Evolutionary conservation across 2,797 vertebrate genomes (phyloP).

Genomic region (Okamejei kenojei): DNA sequence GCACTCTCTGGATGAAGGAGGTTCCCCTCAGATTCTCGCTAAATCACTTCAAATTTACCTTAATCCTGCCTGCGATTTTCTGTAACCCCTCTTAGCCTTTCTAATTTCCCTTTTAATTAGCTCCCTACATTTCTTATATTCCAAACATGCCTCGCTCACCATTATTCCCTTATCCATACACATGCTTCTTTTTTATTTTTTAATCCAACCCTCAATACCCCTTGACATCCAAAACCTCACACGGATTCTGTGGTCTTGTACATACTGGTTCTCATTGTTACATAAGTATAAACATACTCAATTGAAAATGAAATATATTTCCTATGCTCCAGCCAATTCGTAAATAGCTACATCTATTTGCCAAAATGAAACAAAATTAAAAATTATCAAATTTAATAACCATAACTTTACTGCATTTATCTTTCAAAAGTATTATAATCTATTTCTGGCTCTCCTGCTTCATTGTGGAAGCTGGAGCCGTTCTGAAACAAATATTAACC

Average conservation of each 20-base stretch:
- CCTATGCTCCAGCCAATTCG: background rate
- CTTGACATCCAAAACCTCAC: background rate
- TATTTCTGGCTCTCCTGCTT: background rate
- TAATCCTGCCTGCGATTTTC: no score
- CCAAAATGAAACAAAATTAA: background rate
- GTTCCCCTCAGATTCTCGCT: no score
- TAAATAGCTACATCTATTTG: background rate
- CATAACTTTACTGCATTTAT: background rate
- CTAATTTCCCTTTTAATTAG: no score
- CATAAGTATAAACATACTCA: no score
- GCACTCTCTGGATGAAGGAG: no score
- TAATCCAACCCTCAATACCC: no score
- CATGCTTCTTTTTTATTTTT: no score
- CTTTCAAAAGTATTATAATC: constrained; percentile 10
- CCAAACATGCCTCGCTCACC: no score
- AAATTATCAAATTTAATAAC: background rate
- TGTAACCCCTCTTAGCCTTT: no score
- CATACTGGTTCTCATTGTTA: background rate
- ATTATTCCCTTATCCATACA: no score
- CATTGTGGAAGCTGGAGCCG: background rate
- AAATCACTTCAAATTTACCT: no score
- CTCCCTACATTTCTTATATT: no score
- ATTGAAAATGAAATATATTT: background rate
- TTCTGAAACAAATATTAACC: background rate
- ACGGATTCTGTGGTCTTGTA: background rate